A percentile compares a stretch with the other conserved stretches of the same genome.
Conservation (phyloP, 2,888 invertebrate species). For the Xestia xanthographa region DNA sequence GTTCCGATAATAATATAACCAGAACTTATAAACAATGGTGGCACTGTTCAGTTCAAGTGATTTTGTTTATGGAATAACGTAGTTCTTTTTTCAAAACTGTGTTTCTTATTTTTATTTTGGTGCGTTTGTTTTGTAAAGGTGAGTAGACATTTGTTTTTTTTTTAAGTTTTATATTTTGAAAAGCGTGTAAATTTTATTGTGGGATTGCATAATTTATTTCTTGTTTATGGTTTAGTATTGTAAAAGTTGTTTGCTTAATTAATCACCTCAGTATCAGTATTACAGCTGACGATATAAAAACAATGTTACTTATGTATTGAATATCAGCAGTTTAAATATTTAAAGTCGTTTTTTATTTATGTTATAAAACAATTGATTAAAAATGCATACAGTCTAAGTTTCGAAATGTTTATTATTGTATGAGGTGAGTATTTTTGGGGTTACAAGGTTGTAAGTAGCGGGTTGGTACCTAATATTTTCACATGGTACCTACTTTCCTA, state of each 20-base stretch:
- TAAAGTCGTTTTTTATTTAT: too few species aligned
- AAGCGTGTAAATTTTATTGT: background rate
- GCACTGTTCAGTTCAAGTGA: conserved; percentile 40
- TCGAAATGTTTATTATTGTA: background rate
- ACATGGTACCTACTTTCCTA: background rate
- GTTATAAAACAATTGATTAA: background rate
- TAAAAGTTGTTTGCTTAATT: too few species aligned
- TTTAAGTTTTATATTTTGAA: conserved; percentile 1
- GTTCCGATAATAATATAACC: conserved; percentile 35
- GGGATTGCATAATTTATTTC: background rate
- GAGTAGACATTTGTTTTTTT: conserved; percentile 2
- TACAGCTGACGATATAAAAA: too few species aligned
- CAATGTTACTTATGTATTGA: background rate
- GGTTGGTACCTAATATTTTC: background rate
- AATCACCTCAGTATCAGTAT: too few species aligned
- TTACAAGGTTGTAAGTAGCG: background rate
- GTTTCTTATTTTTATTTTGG: conserved; percentile 9
- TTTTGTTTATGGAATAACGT: conserved; percentile 37
- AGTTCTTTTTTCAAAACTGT: conserved; percentile 24
- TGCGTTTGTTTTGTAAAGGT: conserved; percentile 19
- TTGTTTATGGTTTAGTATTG: background rate
- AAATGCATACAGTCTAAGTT: background rate
- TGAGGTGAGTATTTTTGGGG: background rate
- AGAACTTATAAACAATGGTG: conserved; percentile 59
- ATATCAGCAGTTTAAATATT: background rate